Conservation (phyloP, 2,797 vertebrate species). For the Semotilus atromaculatus region DNA sequence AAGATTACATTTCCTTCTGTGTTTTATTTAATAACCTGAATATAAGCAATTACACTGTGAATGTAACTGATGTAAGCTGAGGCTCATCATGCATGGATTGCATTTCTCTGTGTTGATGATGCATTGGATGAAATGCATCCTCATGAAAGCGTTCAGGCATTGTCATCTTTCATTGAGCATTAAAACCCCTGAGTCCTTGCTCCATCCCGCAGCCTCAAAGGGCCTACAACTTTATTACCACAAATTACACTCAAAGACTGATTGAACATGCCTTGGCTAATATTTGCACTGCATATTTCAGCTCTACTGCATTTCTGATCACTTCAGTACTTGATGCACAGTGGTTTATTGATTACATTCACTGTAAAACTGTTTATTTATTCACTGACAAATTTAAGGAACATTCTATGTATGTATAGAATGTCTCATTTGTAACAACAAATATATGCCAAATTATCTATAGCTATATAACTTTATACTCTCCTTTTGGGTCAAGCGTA, state of each 20-base stretch:
- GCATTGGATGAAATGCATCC: background rate
- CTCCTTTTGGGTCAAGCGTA: background rate
- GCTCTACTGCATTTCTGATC: background rate
- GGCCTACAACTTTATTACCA: conserved; percentile 41
- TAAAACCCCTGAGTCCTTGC: conserved; percentile 66
- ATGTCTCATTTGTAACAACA: background rate
- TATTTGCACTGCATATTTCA: background rate
- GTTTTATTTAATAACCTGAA: background rate
- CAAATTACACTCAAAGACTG: background rate
- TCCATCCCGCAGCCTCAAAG: conserved; percentile 59
- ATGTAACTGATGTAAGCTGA: background rate
- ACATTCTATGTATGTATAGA: background rate
- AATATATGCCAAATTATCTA: background rate
- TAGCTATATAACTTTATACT: background rate
- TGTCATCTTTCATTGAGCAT: conserved; percentile 53
- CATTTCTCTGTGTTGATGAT: conserved; percentile 3
- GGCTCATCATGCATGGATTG: background rate
- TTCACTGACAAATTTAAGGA: background rate
- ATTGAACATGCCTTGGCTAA: background rate
- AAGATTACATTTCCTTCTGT: background rate
- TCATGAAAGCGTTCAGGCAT: conserved; percentile 59
- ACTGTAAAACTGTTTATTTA: background rate
- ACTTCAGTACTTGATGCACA: background rate
- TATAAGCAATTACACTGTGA: background rate
- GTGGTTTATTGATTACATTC: background rate